Percentiles rank a stretch among this genome's conserved stretches.
Conservation (phyloP, 1,140 invertebrate genomes). For the Chymomyza costata region DNA sequence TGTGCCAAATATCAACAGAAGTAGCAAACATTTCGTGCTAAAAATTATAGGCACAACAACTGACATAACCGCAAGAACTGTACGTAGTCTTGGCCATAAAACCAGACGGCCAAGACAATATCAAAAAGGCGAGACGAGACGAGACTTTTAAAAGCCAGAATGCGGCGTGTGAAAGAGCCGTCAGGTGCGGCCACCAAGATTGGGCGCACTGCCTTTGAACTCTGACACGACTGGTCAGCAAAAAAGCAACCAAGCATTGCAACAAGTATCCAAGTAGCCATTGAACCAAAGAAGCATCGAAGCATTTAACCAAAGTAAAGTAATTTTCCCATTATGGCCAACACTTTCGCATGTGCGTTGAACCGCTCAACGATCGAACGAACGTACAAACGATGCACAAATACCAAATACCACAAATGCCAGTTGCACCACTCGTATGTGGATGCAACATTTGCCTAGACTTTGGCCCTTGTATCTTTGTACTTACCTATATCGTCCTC, state of each 20-base stretch:
- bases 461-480: constrained; percentile 1
- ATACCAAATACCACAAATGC: constrained; percentile 33
- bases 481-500: constrained; percentile 9
- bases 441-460: constrained; percentile 29
- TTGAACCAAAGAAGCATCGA: constrained; percentile 19
- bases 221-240: constrained; percentile 13
- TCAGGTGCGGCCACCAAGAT: constrained; percentile 46
- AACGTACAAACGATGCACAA: constrained; percentile 2
- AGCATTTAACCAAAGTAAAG: constrained; percentile 62
- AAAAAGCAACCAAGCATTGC: too few relatives aligned
- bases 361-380: background rate
- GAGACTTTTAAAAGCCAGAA: too few relatives aligned
- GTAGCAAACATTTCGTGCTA: constrained; percentile 35
- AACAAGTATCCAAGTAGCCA: too few relatives aligned
- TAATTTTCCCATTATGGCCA: constrained; percentile 57
- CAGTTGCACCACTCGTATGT: too few relatives aligned
- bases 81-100: constrained; percentile 7
- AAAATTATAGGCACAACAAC: constrained; percentile 56
- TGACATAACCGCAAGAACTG: constrained; percentile 55
- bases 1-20: constrained; percentile 9
- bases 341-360: constrained; percentile 42
- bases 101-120: too few relatives aligned
- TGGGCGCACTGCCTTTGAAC: constrained; percentile 18
- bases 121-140: too few relatives aligned
- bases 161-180: constrained; percentile 49